These are phyloP conservation scores for Hirtodrosophila confusa DNA, from an alignment of 2,888 invertebrate genomes.

Conservation along the genomic window DNA sequence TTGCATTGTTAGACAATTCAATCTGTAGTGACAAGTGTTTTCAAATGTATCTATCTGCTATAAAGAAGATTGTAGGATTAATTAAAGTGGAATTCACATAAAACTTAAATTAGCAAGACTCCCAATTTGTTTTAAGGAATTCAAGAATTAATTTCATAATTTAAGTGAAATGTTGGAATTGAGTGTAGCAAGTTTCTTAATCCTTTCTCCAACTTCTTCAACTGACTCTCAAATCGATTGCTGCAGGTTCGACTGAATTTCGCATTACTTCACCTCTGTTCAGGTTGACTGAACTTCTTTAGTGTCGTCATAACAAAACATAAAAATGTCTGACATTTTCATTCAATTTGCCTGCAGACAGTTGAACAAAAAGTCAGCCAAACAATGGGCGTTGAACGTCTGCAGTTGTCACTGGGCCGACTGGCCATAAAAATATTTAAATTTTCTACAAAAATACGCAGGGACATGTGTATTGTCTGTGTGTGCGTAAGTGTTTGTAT, in stretches of 20 bases:
- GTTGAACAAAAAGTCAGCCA: constrained; percentile 13
- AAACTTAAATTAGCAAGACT: too few species aligned
- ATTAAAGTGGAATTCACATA: too few species aligned
- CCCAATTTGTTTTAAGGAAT: too few species aligned
- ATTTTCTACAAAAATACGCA: constrained; percentile 32
- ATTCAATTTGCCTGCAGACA: constrained; percentile 55
- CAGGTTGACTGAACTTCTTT: constrained; percentile 28
- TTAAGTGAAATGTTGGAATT: too few species aligned
- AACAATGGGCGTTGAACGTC: constrained; percentile 26
- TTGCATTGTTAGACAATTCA: too few species aligned
- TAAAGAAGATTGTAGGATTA: too few species aligned
- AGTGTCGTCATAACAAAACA: constrained; percentile 16
- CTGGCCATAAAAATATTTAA: constrained; percentile 46
- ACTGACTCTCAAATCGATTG: constrained; percentile 8
- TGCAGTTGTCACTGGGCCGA: constrained; percentile 53
- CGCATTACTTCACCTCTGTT: neutral
- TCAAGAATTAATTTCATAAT: too few species aligned
- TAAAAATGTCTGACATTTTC: constrained; percentile 41
- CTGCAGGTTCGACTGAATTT: constrained; percentile 11
- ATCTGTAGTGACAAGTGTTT: too few species aligned
- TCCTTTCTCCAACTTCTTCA: neutral
- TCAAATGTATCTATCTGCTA: too few species aligned
- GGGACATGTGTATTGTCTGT: constrained; percentile 18
- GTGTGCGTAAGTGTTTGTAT: constrained; percentile 15
- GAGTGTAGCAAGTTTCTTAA: too few species aligned